phyloP scores from a whole-genome alignment of 2,113 vertebrate genomes.

The Hippocampus guttulatus region DNA sequence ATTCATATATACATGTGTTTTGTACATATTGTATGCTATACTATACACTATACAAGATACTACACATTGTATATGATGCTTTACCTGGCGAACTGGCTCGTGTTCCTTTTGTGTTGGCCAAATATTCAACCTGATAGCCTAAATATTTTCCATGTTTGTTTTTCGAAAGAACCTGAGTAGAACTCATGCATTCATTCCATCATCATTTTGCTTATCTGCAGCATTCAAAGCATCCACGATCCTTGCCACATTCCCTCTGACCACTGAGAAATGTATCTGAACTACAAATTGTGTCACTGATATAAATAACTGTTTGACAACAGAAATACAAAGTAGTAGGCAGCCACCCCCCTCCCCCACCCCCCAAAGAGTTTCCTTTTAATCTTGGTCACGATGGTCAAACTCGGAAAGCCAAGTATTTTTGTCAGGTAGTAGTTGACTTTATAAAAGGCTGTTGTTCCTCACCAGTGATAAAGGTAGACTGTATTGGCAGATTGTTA shows the following conservation, averaged over 20 bases:
- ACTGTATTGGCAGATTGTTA: constrained; percentile 53
- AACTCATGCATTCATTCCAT: neutral
- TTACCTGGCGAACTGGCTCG: neutral
- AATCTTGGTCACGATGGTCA: too few relatives aligned
- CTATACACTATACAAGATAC: too few relatives aligned
- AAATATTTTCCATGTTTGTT: constrained; percentile 28
- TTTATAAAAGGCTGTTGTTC: constrained; percentile 1
- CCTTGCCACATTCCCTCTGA: neutral
- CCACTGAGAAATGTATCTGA: neutral
- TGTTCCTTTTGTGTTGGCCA: neutral
- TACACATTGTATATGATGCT: neutral
- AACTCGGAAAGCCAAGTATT: too few relatives aligned
- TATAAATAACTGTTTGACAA: too few relatives aligned
- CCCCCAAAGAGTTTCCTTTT: too few relatives aligned
- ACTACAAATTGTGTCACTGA: neutral
- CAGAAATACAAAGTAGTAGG: neutral
- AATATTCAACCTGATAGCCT: constrained; percentile 8
- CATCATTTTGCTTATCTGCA: neutral
- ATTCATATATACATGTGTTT: neutral
- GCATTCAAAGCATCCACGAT: neutral
- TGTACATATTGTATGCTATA: too few relatives aligned
- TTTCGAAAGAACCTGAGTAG: constrained; percentile 20
- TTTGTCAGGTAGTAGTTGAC: too few relatives aligned
- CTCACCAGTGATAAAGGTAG: constrained; percentile 74
- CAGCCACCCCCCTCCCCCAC: too few relatives aligned